Evolutionary conservation across 2,797 vertebrate species (phyloP), one percentile per base, ranked within the genome.

Genomic region (Myotis vivesi): DNA sequence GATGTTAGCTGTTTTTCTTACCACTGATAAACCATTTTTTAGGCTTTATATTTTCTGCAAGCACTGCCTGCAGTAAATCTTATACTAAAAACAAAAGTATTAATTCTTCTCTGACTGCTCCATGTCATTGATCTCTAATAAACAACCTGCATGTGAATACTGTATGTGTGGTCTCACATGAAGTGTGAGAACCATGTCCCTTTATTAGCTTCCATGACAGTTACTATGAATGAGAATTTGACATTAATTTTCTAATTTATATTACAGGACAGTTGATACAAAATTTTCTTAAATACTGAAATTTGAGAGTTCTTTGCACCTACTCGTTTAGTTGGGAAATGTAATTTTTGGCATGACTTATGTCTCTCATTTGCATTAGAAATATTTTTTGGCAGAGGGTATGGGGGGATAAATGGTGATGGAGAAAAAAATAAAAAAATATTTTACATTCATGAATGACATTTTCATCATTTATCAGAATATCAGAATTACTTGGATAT

Each of bases 401-500:
- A 10, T 10, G n/a, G n/a, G 28, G 64, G 64, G 64, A 36, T 68
- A 68, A 33, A 68, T 68, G 17, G n/a, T 68, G 64, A 66, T 66
- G 64, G 64, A 68, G n/a, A 68, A 33, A 68, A 64, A 36, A 62
- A 3, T 59, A 59, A 59, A 59, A 38, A 59, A 64, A 64, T n/a
- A 64, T 46, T 46, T 66, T 49, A 51, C 12, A 49, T 64, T 77
- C 12, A 46, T 77, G 30, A 81, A 25, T 53, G 8, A 59, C 59
- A 57, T 89, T 87, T 93, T 87, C 8, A 77, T 46, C 30, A 79
- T 68, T 72, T 82, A n/a, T 82, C 30, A 92, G 28, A 87, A 73
- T 73, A 71, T 57, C 30, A 66, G 1, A 88, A 91, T 86, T 79
- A 68, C n/a, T 81, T 90, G 12, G 33, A 17, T 62, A 69, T 71